Evolutionary conservation across 2,888 invertebrate species (phyloP), one percentile per base, ranked within the genome.

Genomic region (Andrena camellia): DNA sequence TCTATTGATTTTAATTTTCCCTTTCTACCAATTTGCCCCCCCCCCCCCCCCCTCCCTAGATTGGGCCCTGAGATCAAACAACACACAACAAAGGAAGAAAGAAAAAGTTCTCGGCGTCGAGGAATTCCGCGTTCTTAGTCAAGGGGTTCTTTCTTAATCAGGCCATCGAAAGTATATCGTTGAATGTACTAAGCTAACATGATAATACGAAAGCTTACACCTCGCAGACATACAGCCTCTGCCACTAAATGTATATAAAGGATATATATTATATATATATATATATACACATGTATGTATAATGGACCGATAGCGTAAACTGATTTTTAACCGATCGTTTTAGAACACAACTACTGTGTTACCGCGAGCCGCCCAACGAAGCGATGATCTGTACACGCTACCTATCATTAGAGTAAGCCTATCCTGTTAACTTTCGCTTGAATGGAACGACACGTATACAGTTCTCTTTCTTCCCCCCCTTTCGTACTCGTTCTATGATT

Each of bases 211-310:
- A 90, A 90, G 91, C 91, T 91, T 91, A 90, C 85, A 91, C 90
- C 89, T 91, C 90, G 90, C 92, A 90, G 88, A 88, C 85, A 86
- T 89, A 87, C 87, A 90, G 90, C 90, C 89, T 92, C 89, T 89
- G 90, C 89, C 87, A 90, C 85, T 89, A 85, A 87, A 76, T 90
- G 89, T 91, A 90, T 81, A 89, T 89, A 90, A 84, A 71, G 81
- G 52, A 81, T 35, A 33, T 52, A 57, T 35, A 35, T 35, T 35
- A 35, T 35, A 35, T 35, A 81, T 50, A 31, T 52, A 54, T 23
- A 54, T 54, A 50, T 17, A 50, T 50, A n/a, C n/a, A 57, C 54
- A 57, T 83, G 72, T 71, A 86, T 86, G 86, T 89, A 82, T 86
- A 88, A 91, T 84, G 76, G 57, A 81, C 60, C 60, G 75, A 79